Conservation (phyloP, 2,113 vertebrate genomes). For the Microcebus lehilahytsara region DNA sequence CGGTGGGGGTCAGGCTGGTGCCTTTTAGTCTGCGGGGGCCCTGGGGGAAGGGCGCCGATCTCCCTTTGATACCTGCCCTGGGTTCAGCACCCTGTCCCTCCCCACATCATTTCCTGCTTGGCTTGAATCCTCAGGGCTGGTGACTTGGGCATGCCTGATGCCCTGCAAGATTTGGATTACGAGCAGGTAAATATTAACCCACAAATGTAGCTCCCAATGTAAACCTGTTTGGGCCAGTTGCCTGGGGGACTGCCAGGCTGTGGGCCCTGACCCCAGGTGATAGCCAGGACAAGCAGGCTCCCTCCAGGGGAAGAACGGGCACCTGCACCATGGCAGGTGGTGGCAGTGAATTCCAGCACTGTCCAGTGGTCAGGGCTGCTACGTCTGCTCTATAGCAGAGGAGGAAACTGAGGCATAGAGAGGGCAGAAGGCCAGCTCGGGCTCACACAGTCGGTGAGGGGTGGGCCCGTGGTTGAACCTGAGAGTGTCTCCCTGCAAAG, state of each 20-base stretch:
- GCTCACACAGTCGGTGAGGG: neutral
- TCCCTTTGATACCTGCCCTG: neutral
- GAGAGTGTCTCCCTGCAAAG: neutral
- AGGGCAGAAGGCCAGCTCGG: neutral
- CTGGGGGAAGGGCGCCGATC: neutral
- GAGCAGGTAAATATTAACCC: slow-evolving; percentile 50
- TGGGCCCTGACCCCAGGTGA: neutral
- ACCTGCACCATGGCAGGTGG: neutral
- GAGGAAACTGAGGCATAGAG: accelerated
- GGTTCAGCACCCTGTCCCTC: neutral
- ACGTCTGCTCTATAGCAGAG: neutral
- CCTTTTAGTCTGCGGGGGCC: neutral
- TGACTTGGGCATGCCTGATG: neutral
- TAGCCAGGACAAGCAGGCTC: neutral
- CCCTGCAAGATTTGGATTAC: neutral
- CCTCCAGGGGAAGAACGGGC: neutral
- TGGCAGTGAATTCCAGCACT: accelerated
- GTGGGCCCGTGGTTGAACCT: accelerated
- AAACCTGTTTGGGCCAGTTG: slow-evolving; percentile 4
- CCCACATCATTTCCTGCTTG: neutral
- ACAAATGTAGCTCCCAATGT: neutral
- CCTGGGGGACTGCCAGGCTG: neutral
- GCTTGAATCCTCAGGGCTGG: neutral
- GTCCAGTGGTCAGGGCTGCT: neutral
- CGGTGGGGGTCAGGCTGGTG: neutral